These are phyloP conservation scores for Aleiodes sp. DNA, from an alignment of 1,140 invertebrate genomes.

Conservation along the genomic window DNA sequence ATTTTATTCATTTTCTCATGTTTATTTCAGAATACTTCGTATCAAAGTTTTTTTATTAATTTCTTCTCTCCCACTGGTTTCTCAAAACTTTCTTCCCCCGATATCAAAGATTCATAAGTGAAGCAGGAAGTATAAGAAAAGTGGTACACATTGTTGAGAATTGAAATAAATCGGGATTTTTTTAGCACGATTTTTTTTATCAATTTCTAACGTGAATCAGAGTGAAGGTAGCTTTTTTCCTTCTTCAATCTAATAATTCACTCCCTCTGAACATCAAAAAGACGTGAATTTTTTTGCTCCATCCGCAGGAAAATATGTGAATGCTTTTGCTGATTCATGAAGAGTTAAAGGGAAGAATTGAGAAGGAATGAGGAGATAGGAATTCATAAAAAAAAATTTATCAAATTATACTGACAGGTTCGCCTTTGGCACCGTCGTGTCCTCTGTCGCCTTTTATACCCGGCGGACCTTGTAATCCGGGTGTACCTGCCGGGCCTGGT, in stretches of 20 bases:
- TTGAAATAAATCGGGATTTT: too few species aligned
- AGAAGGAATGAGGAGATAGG: too few species aligned
- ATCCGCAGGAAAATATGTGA: too few species aligned
- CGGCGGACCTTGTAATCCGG: conserved; percentile 82
- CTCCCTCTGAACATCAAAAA: too few species aligned
- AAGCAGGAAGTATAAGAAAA: background rate
- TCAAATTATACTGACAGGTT: conserved; percentile 74
- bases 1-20: conserved; percentile 1
- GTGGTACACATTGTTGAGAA: too few species aligned
- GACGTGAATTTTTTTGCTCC: too few species aligned
- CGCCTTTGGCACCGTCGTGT: conserved; percentile 87
- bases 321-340: too few species aligned
- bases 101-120: background rate
- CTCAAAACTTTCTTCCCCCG: background rate
- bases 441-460: conserved; percentile 90
- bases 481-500: conserved; percentile 77
- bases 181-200: too few species aligned
- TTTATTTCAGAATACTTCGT: background rate
- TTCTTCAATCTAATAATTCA: too few species aligned
- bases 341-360: too few species aligned
- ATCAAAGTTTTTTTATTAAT: conserved; percentile 1
- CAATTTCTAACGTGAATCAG: too few species aligned
- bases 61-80: background rate
- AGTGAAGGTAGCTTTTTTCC: too few species aligned
- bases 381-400: conserved; percentile 29